Conservation (phyloP, 2,888 invertebrate genomes). For the Melangyna quadrimaculata region DNA sequence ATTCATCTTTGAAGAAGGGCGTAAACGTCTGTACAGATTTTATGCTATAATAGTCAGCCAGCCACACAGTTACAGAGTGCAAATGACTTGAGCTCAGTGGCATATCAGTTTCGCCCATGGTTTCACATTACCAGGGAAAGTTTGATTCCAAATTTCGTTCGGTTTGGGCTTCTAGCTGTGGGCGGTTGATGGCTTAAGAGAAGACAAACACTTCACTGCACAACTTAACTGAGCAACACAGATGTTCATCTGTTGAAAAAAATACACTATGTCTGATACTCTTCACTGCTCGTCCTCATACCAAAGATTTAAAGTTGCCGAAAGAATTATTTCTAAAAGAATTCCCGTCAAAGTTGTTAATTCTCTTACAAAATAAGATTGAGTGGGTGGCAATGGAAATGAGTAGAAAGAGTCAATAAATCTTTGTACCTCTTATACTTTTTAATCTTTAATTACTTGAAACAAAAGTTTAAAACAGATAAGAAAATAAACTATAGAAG, state of each 20-base stretch:
- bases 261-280: not conserved
- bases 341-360: slow-evolving; percentile 48
- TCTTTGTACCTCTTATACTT: slow-evolving; percentile 16
- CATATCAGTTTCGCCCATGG: slow-evolving; percentile 63
- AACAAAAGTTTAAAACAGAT: slow-evolving; percentile 4
- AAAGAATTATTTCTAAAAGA: slow-evolving; percentile 60
- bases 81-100: slow-evolving; percentile 65
- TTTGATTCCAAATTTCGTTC: slow-evolving; percentile 35
- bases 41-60: not conserved
- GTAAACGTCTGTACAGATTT: slow-evolving; percentile 21
- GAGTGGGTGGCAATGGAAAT: not conserved
- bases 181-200: slow-evolving; percentile 30
- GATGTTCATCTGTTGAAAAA: slow-evolving; percentile 10
- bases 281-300: not conserved
- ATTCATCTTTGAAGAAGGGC: slow-evolving; percentile 23
- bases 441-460: slow-evolving; percentile 58
- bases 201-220: slow-evolving; percentile 16
- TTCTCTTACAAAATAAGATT: slow-evolving; percentile 38
- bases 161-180: slow-evolving; percentile 25
- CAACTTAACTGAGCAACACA: not conserved
- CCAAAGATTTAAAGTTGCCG: not conserved
- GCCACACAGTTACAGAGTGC: slow-evolving; percentile 38
- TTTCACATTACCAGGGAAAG: slow-evolving; percentile 58
- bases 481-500: not conserved
- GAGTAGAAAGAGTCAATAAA: not conserved